Conservation (phyloP, 2,797 vertebrate genomes). For the Coluber constrictor region DNA sequence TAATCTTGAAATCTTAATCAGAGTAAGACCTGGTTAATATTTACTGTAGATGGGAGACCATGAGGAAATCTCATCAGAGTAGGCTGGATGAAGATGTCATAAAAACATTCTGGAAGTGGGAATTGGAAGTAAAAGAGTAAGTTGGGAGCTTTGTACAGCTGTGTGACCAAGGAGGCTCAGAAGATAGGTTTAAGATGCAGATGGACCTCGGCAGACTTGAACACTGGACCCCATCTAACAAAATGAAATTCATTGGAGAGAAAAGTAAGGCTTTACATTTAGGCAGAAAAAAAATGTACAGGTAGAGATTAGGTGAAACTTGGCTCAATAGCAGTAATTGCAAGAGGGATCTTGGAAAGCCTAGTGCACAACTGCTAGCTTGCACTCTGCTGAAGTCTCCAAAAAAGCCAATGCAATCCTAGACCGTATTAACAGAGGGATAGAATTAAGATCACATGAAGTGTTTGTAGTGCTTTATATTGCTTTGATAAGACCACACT, state of each 20-base stretch:
- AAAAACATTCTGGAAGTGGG: neutral
- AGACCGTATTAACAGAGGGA: neutral
- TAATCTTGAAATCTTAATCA: neutral
- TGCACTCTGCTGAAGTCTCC: neutral
- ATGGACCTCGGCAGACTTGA: neutral
- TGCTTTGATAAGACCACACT: neutral
- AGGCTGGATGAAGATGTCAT: neutral
- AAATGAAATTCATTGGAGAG: neutral
- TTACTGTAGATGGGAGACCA: neutral
- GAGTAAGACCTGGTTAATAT: neutral
- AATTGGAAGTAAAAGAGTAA: neutral
- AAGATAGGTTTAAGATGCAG: neutral
- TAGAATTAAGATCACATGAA: neutral
- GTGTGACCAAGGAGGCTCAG: neutral
- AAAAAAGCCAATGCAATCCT: neutral
- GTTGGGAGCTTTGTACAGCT: neutral
- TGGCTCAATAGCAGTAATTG: neutral
- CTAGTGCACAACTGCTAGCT: neutral
- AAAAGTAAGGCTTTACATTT: neutral
- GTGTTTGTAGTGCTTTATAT: neutral
- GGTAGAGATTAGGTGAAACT: neutral
- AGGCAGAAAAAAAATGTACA: neutral
- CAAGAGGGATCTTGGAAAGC: neutral
- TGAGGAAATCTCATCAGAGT: neutral
- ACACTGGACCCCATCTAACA: neutral